A percentile compares a stretch with the other conserved stretches of the same genome.
Conservation (phyloP, 30 jellyfish, hydroid and myxozoan genomes). For the Nemopilema nomurai region DNA sequence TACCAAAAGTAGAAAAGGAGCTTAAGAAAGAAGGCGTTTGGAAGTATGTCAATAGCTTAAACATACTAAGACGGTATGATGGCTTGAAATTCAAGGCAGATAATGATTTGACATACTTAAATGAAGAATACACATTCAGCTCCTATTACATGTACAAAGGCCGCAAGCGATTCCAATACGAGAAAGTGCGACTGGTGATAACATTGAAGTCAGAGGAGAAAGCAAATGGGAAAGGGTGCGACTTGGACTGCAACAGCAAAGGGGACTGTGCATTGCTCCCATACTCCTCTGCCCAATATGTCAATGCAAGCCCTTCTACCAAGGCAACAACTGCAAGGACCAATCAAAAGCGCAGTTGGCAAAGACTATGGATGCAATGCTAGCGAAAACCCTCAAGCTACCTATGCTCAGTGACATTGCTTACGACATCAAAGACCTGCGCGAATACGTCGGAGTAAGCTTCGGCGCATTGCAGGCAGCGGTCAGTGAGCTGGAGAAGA, state of each 20-base stretch:
- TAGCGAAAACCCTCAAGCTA: conserved; percentile 22
- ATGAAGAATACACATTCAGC: conserved; percentile 31
- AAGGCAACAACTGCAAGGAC: conserved; percentile 43
- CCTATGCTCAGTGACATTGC: conserved; percentile 51
- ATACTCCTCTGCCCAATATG: conserved; percentile 19
- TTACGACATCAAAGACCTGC: conserved; percentile 42
- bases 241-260: conserved; percentile 11
- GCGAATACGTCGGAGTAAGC: conserved; percentile 33
- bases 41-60: conserved; percentile 21
- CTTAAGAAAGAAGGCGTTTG: conserved; percentile 25
- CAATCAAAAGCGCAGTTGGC: conserved; percentile 35
- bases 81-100: conserved; percentile 1
- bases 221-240: conserved; percentile 15
- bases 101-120: conserved; percentile 3
- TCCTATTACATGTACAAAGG: neutral
- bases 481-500: conserved; percentile 14
- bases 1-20: neutral
- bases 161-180: neutral
- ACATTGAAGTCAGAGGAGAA: conserved; percentile 15
- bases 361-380: conserved; percentile 57
- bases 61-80: conserved; percentile 12
- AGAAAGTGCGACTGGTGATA: conserved; percentile 20
- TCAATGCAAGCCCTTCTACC: conserved; percentile 32
- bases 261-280: conserved; percentile 20
- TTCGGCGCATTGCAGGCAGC: conserved; percentile 42